A percentile compares a stretch with the other conserved stretches of the same genome.
phyloP scores from a whole-genome alignment of 2,888 invertebrate species.

The Dendrolimus pini region DNA sequence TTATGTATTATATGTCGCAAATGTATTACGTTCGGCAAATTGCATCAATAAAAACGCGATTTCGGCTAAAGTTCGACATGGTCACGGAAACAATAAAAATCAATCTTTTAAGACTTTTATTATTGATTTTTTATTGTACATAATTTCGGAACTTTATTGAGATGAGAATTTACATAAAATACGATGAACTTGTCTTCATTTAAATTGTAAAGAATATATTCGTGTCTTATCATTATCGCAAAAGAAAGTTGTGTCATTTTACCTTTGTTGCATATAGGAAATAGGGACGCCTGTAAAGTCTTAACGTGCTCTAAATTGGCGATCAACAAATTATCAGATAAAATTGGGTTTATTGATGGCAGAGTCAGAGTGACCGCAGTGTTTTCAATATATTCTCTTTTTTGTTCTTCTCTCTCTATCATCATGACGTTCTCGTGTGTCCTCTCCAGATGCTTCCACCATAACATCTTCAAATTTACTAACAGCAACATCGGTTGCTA shows the following conservation, averaged over 20 bases:
- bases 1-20: too few species aligned
- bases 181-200: too few species aligned
- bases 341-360: slow-evolving; percentile 51
- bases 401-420: slow-evolving; percentile 60
- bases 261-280: slow-evolving; percentile 78
- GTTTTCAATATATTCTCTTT: slow-evolving; percentile 45
- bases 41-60: slow-evolving; percentile 29
- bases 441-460: slow-evolving; percentile 69
- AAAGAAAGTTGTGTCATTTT: slow-evolving; percentile 16
- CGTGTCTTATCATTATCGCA: too few species aligned
- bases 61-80: slow-evolving; percentile 4
- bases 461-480: slow-evolving; percentile 56
- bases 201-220: too few species aligned
- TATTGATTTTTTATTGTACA: too few species aligned
- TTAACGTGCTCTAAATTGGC: slow-evolving; percentile 75
- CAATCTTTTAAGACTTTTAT: background rate
- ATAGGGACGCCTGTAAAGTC: slow-evolving; percentile 80
- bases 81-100: background rate
- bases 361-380: slow-evolving; percentile 53
- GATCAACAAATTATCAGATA: slow-evolving; percentile 58
- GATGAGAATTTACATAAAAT: too few species aligned
- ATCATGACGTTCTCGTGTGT: slow-evolving; percentile 53
- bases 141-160: too few species aligned
- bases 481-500: slow-evolving; percentile 25
- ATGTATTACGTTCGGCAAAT: slow-evolving; percentile 23